phyloP scores from a whole-genome alignment of 2,113 vertebrate genomes.

The Girardinichthys multiradiatus region DNA sequence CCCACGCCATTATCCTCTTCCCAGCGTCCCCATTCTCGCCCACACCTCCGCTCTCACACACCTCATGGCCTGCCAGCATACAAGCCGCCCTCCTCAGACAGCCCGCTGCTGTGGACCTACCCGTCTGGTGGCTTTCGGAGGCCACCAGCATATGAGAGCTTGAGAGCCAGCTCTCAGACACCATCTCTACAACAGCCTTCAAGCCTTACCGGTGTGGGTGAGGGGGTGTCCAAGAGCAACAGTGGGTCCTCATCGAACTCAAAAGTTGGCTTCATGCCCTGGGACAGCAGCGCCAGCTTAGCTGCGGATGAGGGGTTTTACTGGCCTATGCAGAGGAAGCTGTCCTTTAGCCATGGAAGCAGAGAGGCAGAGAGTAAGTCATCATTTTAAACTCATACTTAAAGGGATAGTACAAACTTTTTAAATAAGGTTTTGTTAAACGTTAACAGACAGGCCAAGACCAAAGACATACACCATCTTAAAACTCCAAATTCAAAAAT shows the following conservation, averaged over 20 bases:
- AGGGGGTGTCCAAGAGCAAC: slow-evolving; percentile 59
- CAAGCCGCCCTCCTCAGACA: slow-evolving; percentile 80
- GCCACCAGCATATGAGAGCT: slow-evolving; percentile 90
- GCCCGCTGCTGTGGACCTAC: slow-evolving; percentile 88
- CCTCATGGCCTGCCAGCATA: slow-evolving; percentile 80
- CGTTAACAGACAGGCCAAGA: background rate
- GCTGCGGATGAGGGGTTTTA: slow-evolving; percentile 79
- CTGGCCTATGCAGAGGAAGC: slow-evolving; percentile 88
- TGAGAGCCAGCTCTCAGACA: slow-evolving; percentile 75
- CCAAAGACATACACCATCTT: too few relatives aligned
- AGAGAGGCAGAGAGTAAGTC: slow-evolving; percentile 88
- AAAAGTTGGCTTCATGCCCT: slow-evolving; percentile 79
- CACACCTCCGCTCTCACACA: slow-evolving; percentile 82
- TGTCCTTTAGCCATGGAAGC: slow-evolving; percentile 86
- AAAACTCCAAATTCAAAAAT: too few relatives aligned
- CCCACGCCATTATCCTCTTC: slow-evolving; percentile 74
- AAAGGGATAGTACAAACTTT: background rate
- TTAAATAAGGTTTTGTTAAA: background rate
- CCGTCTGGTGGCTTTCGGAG: slow-evolving; percentile 85
- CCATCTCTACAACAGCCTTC: slow-evolving; percentile 74
- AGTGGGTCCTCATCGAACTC: slow-evolving; percentile 62
- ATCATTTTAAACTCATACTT: slow-evolving; percentile 13
- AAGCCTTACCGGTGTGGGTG: slow-evolving; percentile 62
- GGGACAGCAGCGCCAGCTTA: slow-evolving; percentile 76
- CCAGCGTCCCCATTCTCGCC: slow-evolving; percentile 79